Evolutionary conservation across 2,797 vertebrate species (phyloP), one percentile per base, ranked within the genome.

Genomic region (Bovichtus variegatus): DNA sequence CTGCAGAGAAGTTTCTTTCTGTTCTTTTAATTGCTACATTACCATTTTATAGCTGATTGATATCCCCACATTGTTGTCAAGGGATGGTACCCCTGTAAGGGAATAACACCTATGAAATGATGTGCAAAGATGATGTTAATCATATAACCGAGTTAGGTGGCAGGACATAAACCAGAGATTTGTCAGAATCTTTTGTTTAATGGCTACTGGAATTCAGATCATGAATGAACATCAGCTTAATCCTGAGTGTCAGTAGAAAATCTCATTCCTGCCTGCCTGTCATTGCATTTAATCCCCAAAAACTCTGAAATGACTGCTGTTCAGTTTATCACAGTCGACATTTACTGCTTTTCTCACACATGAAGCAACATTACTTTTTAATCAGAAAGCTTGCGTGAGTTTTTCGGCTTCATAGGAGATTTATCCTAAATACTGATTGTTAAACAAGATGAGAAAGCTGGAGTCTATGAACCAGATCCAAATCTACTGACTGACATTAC

Each of bases 171-270:
- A 51, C 2, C 31, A 47, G 59, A 69, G 73, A 12, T 61, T 7
- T 44, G 27, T 40, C 34, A 72, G 6, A 43, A 38, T 61, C 25
- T 50, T 27, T 51, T 11, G 57, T 63, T 47, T 44, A 58, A 50
- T 15, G 25, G 3, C 13, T n/a, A 0, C 29, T 38, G 27, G 18
- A 44, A 19, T 18, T 34, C 3, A 16, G n/a, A 25, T 51, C 19
- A 62, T 59, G 41, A 70, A 59, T 34, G 34, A 38, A 25, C 27
- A 55, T 60, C 31, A 70, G 53, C 23, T 5, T 57, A 67, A 71
- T 66, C 38, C 49, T 71, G 21, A 31, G 27, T 71, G 38, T 62
- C 15, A 40, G 31, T 34, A 9, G 31, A 34, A 34, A 7, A 2
- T 9, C 43, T 38, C 11, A 46, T 63, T 27, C 18, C 31, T 2